phyloP scores from a whole-genome alignment of 2,113 vertebrate genomes.

The Sander vitreus region DNA sequence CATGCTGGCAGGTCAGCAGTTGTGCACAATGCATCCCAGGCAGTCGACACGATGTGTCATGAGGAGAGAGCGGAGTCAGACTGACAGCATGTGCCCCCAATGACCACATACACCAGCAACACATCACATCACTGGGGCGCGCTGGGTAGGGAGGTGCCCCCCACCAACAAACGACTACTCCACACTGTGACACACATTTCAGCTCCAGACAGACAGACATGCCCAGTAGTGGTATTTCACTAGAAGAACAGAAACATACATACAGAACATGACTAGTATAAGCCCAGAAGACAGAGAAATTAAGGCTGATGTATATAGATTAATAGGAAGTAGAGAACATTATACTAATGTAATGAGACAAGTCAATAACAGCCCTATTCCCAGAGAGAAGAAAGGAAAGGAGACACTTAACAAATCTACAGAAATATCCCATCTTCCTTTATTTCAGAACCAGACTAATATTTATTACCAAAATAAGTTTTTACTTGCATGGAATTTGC shows the following conservation, averaged over 20 bases:
- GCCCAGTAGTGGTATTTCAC: constrained; percentile 28
- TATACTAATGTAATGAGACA: constrained; percentile 13
- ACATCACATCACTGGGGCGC: constrained; percentile 29
- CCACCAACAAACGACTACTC: constrained; percentile 35
- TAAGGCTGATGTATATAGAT: neutral
- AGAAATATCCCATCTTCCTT: neutral
- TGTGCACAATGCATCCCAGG: constrained; percentile 36
- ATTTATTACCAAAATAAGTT: no score
- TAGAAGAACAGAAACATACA: neutral
- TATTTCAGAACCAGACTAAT: neutral
- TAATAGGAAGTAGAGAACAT: constrained; percentile 1
- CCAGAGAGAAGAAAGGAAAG: neutral
- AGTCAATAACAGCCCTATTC: neutral
- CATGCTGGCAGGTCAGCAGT: constrained; percentile 28
- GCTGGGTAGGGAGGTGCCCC: neutral
- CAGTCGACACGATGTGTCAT: constrained; percentile 39
- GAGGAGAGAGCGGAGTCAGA: constrained; percentile 37
- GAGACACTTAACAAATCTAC: neutral
- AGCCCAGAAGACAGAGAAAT: constrained; percentile 8
- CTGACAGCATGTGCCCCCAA: constrained; percentile 55
- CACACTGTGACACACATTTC: constrained; percentile 46
- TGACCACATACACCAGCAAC: constrained; percentile 2
- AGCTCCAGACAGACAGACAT: constrained; percentile 40
- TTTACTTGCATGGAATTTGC: no score
- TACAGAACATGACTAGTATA: constrained; percentile 14